Evolutionary conservation across 2,888 invertebrate genomes (phyloP).

Genomic region (Sminthurinus aureus): DNA sequence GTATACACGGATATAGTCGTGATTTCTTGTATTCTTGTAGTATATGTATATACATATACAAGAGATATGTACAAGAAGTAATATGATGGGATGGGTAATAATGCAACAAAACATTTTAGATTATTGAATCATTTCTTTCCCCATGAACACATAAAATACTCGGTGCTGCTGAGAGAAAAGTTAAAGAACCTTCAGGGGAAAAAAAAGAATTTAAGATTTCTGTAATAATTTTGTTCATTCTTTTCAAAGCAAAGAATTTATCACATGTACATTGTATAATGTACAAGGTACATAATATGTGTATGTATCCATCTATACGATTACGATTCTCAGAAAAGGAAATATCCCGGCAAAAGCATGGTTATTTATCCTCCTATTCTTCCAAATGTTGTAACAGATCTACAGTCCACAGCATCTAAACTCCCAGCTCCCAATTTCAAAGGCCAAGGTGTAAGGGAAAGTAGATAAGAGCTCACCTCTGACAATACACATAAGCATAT

Average conservation of each 20-base stretch:
- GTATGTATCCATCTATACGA: not conserved
- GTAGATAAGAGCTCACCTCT: not conserved
- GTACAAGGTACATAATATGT: no score
- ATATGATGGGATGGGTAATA: no score
- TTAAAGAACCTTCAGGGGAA: not conserved
- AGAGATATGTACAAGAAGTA: no score
- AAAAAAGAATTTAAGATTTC: not conserved
- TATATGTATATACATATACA: no score
- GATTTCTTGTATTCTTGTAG: no score
- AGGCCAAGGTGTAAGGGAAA: conserved; percentile 9
- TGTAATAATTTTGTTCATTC: not conserved
- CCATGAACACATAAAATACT: not conserved
- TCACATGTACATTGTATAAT: no score
- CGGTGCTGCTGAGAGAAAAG: not conserved
- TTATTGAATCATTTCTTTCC: no score
- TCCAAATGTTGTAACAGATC: not conserved
- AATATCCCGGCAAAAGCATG: not conserved
- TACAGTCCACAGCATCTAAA: not conserved
- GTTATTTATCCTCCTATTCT: not conserved
- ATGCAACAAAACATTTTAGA: no score
- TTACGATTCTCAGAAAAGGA: not conserved
- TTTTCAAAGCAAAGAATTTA: no score
- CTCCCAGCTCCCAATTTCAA: not conserved
- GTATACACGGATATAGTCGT: no score
- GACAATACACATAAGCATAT: no score